Evolutionary conservation across 2,888 invertebrate species (phyloP), one percentile per base, ranked within the genome.

Genomic region (Ptilodon capucinus): DNA sequence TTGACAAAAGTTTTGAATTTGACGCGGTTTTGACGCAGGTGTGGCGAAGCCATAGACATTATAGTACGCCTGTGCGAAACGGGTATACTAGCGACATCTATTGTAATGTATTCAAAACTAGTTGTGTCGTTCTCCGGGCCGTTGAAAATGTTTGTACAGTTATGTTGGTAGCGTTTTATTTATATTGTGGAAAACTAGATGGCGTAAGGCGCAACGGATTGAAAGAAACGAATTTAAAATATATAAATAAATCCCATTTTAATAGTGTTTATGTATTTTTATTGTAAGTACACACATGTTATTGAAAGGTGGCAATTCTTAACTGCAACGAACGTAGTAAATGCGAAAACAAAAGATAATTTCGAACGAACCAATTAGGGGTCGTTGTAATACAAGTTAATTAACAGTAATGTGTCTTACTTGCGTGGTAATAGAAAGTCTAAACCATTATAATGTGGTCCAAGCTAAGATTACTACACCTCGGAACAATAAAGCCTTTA

Each of bases 1-100:
- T 77, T 69, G 72, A 60, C 65, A 64, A 48, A 52, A 46, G 42
- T 51, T 51, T 70, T 63, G 51, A 65, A 64, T 69, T 65, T 74
- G 70, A 71, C 21, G 21, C 21, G 14, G 13, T 18, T 39, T 18
- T 8, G 17, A 34, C 28, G 28, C n/a, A n/a, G 21, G 11, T 28
- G n/a, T 28, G n/a, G n/a, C 11, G 28, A 28, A n/a, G 28, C 4
- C n/a, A n/a, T n/a, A n/a, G n/a, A n/a, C n/a, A n/a, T n/a, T n/a
- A n/a, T n/a, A 23, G 23, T 23, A 23, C 4, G 8, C 23, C 8
- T 23, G n/a, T 8, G 8, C 23, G 23, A 6, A 8, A 23, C 1
- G 2, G 19, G 6, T n/a, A 13, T 7, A 38, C 19, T 25, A 25
- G 35, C 53, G 53, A 41, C 53, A 53, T 44, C 53, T 53, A 42